Evolutionary conservation across 2,113 vertebrate species (phyloP).

Genomic region (Calypte anna): DNA sequence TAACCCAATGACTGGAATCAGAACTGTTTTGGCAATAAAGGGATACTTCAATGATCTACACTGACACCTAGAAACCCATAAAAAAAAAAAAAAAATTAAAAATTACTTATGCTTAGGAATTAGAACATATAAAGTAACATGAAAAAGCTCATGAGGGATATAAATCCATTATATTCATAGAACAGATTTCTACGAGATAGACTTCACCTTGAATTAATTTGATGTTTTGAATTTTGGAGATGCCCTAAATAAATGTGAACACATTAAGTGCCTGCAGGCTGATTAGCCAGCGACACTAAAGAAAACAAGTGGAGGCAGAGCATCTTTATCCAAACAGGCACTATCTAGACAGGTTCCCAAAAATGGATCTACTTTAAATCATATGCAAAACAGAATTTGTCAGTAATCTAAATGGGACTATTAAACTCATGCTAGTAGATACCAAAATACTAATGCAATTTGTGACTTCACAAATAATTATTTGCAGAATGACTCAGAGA

Average conservation of each 20-base stretch:
- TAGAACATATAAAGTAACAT: background rate
- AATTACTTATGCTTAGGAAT: background rate
- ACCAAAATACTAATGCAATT: background rate
- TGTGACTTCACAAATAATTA: slow-evolving; percentile 31
- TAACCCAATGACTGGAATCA: background rate
- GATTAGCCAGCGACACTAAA: background rate
- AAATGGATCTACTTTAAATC: background rate
- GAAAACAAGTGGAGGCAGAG: background rate
- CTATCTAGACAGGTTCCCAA: background rate
- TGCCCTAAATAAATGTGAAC: background rate
- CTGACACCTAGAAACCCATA: background rate
- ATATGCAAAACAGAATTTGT: background rate
- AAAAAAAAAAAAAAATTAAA: too few species aligned
- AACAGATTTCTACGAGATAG: background rate
- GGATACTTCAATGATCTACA: background rate
- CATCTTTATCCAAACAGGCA: background rate
- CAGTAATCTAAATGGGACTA: background rate
- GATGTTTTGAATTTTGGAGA: background rate
- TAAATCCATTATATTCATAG: background rate
- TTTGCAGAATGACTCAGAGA: slow-evolving; percentile 37
- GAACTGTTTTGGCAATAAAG: background rate
- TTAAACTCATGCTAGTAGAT: background rate
- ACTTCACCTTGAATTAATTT: background rate
- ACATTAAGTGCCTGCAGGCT: background rate
- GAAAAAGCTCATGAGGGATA: background rate